These are phyloP conservation scores for Poecilia velifera DNA, from an alignment of 2,797 vertebrate species.

Conservation along the genomic window DNA sequence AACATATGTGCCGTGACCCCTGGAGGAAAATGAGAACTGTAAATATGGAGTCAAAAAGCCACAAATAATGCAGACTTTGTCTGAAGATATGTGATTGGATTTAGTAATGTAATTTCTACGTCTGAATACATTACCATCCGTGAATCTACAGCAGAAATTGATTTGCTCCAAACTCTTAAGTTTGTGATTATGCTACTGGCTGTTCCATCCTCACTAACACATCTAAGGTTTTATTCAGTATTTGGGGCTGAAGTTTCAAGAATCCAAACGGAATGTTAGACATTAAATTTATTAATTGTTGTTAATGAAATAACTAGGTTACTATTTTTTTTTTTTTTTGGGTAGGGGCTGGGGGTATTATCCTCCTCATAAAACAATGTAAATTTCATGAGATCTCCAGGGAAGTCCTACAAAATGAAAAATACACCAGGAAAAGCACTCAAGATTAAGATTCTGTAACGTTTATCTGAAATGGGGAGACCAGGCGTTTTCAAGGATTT, in stretches of 20 bases:
- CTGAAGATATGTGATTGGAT: background rate
- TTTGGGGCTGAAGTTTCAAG: background rate
- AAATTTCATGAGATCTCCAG: too few relatives aligned
- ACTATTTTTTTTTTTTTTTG: background rate
- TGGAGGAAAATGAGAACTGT: conserved; percentile 53
- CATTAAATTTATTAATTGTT: background rate
- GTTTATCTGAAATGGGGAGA: too few relatives aligned
- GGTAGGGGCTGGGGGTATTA: background rate
- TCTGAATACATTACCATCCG: background rate
- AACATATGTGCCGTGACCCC: conserved; percentile 96
- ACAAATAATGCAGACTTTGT: too few relatives aligned
- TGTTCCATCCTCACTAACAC: background rate
- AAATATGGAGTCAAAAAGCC: background rate
- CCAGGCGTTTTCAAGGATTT: too few relatives aligned
- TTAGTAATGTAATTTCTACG: background rate
- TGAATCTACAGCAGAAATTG: background rate
- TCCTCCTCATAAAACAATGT: background rate
- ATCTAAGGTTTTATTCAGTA: background rate
- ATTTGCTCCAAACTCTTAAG: background rate
- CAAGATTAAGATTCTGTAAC: too few relatives aligned
- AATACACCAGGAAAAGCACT: too few relatives aligned
- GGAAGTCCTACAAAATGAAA: too few relatives aligned
- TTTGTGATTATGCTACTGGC: background rate
- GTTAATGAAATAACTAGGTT: background rate
- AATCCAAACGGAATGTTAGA: background rate